These are phyloP conservation scores for Papilio polytes DNA, from an alignment of 1,140 invertebrate species.

Conservation along the genomic window DNA sequence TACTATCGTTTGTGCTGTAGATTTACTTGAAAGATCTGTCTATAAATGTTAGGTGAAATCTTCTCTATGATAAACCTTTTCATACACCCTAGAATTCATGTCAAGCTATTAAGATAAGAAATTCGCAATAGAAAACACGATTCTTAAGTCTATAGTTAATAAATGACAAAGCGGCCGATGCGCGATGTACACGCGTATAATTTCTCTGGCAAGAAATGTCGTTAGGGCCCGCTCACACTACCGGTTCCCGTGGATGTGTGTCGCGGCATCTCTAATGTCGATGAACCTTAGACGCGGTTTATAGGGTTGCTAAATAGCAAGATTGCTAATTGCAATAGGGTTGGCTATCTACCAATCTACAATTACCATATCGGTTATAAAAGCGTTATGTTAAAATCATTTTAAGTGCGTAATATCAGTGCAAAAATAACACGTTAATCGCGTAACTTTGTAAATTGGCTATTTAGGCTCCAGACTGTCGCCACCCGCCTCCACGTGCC, in stretches of 20 bases:
- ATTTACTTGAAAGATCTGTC: no score
- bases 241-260: slow-evolving; percentile 17
- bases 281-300: slow-evolving; percentile 15
- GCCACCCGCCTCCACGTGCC: neutral
- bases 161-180: neutral
- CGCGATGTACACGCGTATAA: slow-evolving; percentile 1
- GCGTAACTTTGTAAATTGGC: neutral
- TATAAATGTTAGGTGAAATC: no score
- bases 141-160: neutral
- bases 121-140: neutral
- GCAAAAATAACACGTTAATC: neutral
- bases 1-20: no score
- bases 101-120: no score
- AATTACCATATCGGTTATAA: neutral
- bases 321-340: neutral
- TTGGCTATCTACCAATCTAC: neutral
- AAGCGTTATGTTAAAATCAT: neutral
- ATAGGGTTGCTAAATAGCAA: slow-evolving; percentile 1
- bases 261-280: slow-evolving; percentile 22
- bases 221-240: slow-evolving; percentile 27
- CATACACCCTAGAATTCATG: neutral
- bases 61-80: neutral
- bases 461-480: neutral
- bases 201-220: slow-evolving; percentile 6
- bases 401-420: neutral